A percentile compares a stretch with the other conserved stretches of the same genome.
These are phyloP conservation scores for Paguma larvata DNA, from an alignment of 2,797 vertebrate genomes.

Conservation along the genomic window DNA sequence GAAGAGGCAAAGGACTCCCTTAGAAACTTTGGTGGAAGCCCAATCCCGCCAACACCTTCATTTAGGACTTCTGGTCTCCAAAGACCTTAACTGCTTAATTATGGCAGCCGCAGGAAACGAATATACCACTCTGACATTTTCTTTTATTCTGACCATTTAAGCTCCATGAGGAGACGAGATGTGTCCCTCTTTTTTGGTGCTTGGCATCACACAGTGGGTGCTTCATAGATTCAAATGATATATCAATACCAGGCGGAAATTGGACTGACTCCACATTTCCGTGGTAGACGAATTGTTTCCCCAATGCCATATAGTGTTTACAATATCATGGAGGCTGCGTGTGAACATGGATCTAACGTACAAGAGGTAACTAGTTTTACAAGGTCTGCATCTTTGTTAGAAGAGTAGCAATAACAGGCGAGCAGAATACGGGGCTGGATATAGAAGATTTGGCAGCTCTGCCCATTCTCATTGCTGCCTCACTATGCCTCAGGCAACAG, in stretches of 20 bases:
- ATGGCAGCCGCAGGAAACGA: background rate
- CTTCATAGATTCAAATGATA: background rate
- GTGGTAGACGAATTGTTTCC: background rate
- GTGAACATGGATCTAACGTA: background rate
- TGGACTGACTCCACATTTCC: background rate
- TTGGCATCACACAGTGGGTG: background rate
- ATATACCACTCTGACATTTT: background rate
- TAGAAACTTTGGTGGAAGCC: background rate
- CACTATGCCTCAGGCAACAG: constrained; percentile 42
- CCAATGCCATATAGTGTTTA: background rate
- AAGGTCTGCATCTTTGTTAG: constrained; percentile 60
- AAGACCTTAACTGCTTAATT: background rate
- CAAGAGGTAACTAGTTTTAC: constrained; percentile 63
- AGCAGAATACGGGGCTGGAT: background rate
- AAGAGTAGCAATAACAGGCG: background rate
- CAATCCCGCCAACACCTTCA: background rate
- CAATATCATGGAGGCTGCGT: background rate
- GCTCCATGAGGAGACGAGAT: background rate
- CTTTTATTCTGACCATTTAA: background rate
- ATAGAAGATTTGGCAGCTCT: constrained; percentile 5
- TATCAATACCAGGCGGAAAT: background rate
- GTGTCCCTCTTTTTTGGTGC: background rate
- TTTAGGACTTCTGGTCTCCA: background rate
- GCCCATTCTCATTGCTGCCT: constrained; percentile 46
- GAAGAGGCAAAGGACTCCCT: background rate